These are phyloP conservation scores for Formica exsecta DNA, from an alignment of 1,140 invertebrate genomes.

Conservation along the genomic window DNA sequence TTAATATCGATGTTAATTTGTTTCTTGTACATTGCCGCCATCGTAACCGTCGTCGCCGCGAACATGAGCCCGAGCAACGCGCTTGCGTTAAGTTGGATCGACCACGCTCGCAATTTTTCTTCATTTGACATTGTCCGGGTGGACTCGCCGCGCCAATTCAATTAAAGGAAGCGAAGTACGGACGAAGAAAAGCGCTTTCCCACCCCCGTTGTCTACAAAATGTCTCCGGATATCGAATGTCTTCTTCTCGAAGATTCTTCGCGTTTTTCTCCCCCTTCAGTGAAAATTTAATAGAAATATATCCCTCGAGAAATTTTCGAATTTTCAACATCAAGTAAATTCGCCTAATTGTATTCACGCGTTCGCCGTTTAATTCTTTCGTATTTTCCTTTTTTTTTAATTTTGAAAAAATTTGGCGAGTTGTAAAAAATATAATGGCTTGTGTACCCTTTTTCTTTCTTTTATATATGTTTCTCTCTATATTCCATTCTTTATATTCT, in stretches of 20 bases:
- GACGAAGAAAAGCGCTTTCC: conserved; percentile 3
- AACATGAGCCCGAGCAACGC: conserved; percentile 57
- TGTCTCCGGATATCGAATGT: background rate
- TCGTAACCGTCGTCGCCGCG: conserved; percentile 18
- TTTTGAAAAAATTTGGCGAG: background rate
- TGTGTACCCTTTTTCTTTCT: background rate
- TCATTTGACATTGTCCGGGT: conserved; percentile 70
- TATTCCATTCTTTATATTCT: background rate
- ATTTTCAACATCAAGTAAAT: background rate
- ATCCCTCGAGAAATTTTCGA: background rate
- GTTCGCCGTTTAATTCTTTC: too few species aligned
- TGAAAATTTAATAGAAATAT: background rate
- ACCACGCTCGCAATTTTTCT: conserved; percentile 66
- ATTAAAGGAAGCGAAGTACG: conserved; percentile 40
- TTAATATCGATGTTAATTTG: conserved; percentile 55
- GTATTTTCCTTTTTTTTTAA: background rate
- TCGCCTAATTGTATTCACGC: background rate
- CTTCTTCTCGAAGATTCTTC: background rate
- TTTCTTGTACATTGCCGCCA: conserved; percentile 34
- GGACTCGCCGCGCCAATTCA: conserved; percentile 63
- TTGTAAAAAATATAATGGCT: background rate
- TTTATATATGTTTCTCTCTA: too few species aligned
- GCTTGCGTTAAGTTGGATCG: conserved; percentile 56
- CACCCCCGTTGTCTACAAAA: background rate
- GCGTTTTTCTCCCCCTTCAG: background rate